These are phyloP conservation scores for Sepiola atlantica DNA, from an alignment of 2,888 invertebrate genomes.

Conservation along the genomic window DNA sequence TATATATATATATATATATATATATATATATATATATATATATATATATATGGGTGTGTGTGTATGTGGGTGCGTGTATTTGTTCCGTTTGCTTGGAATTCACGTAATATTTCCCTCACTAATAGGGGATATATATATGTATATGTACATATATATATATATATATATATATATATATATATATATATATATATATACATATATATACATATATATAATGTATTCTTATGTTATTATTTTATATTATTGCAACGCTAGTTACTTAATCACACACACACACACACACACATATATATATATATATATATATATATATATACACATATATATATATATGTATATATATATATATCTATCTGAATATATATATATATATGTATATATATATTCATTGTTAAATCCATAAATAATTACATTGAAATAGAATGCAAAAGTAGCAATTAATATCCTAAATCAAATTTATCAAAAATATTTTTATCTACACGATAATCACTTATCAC, in stretches of 20 bases:
- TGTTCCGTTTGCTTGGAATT: too few relatives aligned
- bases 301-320: not conserved
- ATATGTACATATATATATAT: not conserved
- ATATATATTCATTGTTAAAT: not conserved
- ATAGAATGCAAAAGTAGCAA: too few relatives aligned
- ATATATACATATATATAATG: not conserved
- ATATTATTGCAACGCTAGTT: too few relatives aligned
- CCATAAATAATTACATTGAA: too few relatives aligned
- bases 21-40: constrained; percentile 10
- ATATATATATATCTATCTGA: not conserved
- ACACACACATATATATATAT: not conserved
- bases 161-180: not conserved
- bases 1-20: not conserved
- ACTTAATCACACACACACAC: not conserved
- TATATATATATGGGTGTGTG: not conserved
- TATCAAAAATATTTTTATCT: too few relatives aligned
- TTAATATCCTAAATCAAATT: too few relatives aligned
- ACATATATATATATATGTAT: not conserved
- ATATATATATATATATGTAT: not conserved
- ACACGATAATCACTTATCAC: too few relatives aligned
- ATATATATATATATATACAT: constrained; percentile 8
- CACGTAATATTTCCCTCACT: too few relatives aligned
- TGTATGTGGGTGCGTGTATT: too few relatives aligned
- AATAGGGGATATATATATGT: not conserved
- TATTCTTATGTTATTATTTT: too few relatives aligned